These are phyloP conservation scores for Mionectes olivaceus DNA, from an alignment of 2,797 vertebrate species.

Conservation along the genomic window DNA sequence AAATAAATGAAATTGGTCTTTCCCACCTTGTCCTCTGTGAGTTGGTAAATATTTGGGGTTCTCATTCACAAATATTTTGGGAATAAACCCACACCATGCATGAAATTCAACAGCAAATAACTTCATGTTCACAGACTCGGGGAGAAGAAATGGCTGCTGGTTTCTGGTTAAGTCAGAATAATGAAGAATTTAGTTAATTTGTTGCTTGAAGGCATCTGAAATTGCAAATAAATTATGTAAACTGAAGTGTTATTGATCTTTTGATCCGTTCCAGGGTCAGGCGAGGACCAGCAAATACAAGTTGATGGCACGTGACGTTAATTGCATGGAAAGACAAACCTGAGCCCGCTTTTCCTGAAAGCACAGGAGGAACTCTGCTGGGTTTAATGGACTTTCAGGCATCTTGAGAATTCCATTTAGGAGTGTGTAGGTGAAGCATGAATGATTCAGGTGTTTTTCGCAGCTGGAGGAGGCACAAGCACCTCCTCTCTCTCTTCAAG, in stretches of 20 bases:
- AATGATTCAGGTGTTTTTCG: background rate
- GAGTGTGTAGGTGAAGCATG: accelerated
- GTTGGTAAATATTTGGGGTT: background rate
- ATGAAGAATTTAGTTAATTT: background rate
- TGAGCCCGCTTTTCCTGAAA: background rate
- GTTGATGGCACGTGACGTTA: background rate
- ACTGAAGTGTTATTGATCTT: background rate
- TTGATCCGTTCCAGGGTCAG: background rate
- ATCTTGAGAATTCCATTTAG: background rate
- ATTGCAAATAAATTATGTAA: background rate
- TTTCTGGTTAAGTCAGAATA: background rate
- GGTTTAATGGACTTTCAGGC: background rate
- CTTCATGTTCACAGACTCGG: background rate
- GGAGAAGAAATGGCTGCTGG: background rate
- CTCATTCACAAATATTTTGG: background rate
- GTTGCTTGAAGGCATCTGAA: background rate
- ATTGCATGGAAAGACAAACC: background rate
- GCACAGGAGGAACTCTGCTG: background rate
- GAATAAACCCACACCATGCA: background rate
- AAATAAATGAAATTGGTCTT: background rate
- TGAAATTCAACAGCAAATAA: background rate
- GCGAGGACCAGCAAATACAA: accelerated
- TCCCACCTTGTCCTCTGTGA: background rate
- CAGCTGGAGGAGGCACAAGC: background rate
- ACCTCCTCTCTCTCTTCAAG: background rate